Evolutionary conservation across 1,140 invertebrate species (phyloP).

Genomic region (Aphaenogaster rudis): DNA sequence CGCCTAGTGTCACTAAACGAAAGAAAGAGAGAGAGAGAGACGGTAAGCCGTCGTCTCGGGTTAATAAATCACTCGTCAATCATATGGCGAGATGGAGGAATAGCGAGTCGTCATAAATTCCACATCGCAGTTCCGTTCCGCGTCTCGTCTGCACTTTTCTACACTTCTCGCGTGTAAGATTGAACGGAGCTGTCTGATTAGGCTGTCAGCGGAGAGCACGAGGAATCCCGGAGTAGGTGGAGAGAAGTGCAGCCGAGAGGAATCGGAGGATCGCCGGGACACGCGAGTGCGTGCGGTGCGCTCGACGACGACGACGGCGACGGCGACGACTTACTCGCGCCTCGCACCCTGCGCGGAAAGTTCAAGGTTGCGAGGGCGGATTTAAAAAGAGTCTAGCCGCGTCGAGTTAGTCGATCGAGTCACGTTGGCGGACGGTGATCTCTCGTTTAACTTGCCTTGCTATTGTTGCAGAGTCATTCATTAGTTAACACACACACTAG

Average conservation of each 20-base stretch:
- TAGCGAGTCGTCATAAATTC: neutral
- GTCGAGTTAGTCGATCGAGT: conserved; percentile 22
- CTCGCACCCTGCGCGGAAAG: neutral
- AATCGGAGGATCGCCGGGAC: neutral
- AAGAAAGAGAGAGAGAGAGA: conserved; percentile 18
- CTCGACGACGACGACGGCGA: neutral
- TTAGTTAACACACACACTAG: conserved; percentile 69
- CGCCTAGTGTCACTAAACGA: conserved; percentile 59
- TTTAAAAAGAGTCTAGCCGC: conserved; percentile 38
- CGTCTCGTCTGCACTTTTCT: conserved; percentile 23
- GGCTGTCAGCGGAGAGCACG: neutral
- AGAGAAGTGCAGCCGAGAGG: neutral
- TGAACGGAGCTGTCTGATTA: neutral
- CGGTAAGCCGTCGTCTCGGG: conserved; percentile 60
- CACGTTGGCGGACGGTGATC: conserved; percentile 54
- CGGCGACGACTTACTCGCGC: neutral
- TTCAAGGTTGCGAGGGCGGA: neutral
- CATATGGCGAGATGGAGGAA: conserved; percentile 21
- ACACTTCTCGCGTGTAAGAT: conserved; percentile 1
- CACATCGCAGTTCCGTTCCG: conserved; percentile 18
- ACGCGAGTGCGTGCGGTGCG: neutral
- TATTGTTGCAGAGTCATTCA: conserved; percentile 86
- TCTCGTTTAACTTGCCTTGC: conserved; percentile 63
- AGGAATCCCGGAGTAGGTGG: neutral
- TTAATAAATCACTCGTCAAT: conserved; percentile 41